phyloP scores from a whole-genome alignment of 2,797 vertebrate species.

The Streptopelia turtur region DNA sequence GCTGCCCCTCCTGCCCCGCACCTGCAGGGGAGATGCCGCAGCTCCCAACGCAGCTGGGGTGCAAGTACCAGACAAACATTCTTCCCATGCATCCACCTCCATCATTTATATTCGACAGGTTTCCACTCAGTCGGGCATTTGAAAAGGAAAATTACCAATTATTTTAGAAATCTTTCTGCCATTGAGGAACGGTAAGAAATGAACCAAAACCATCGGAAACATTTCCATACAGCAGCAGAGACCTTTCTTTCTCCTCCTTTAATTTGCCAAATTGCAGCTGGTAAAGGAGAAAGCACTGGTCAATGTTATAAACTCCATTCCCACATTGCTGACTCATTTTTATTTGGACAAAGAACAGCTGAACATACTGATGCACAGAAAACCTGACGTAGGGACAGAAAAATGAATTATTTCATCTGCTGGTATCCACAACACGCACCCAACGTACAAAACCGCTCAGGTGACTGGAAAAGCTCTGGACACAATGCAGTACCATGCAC shows the following conservation, averaged over 20 bases:
- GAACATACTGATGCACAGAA: not conserved
- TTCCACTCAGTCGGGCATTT: not conserved
- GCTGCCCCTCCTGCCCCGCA: no score
- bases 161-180: not conserved
- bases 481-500: not conserved
- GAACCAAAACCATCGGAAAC: not conserved
- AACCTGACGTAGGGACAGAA: not conserved
- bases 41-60: not conserved
- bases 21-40: not conserved
- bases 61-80: fast-evolving
- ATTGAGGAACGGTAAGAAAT: not conserved
- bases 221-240: not conserved
- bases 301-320: not conserved
- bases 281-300: not conserved
- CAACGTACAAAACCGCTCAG: not conserved
- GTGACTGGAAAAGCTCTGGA: not conserved
- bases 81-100: not conserved
- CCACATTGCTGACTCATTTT: not conserved
- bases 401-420: not conserved
- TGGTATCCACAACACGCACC: not conserved
- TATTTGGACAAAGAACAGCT: not conserved
- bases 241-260: not conserved
- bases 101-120: not conserved
- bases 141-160: not conserved
- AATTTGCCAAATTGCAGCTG: not conserved